These are phyloP conservation scores for Xylota sylvarum DNA, from an alignment of 2,888 invertebrate genomes.

Conservation along the genomic window DNA sequence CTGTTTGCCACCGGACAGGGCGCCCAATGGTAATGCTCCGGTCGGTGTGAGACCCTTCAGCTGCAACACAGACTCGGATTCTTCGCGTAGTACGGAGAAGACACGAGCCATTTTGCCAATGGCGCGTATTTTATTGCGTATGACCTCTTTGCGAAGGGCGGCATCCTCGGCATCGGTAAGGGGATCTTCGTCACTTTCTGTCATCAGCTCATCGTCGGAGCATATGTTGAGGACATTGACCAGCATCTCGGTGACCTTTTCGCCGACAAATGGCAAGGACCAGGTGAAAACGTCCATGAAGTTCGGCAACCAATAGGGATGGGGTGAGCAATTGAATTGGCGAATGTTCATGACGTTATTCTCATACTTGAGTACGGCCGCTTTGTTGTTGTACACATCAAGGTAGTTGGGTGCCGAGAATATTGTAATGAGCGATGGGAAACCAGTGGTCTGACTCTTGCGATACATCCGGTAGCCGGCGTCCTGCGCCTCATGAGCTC, in stretches of 20 bases:
- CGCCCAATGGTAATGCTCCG: conserved; percentile 97
- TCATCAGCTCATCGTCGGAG: conserved; percentile 99
- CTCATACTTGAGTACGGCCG: conserved; percentile 99
- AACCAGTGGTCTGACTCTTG: conserved; percentile 99
- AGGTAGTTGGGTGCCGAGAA: conserved; percentile 99
- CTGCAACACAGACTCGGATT: conserved; percentile 99
- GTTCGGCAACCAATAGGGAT: conserved; percentile 99
- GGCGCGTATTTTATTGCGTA: conserved; percentile 99
- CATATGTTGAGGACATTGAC: conserved; percentile 99
- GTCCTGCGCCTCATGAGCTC: conserved; percentile 99
- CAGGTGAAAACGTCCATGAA: conserved; percentile 99
- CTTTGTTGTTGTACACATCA: conserved; percentile 99
- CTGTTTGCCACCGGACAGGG: conserved; percentile 97
- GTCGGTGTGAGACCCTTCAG: conserved; percentile 99
- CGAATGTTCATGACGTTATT: conserved; percentile 99
- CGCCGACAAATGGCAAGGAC: conserved; percentile 99
- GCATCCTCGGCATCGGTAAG: conserved; percentile 90
- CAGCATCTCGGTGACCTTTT: conserved; percentile 99
- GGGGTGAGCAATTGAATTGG: conserved; percentile 99
- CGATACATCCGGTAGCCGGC: conserved; percentile 99
- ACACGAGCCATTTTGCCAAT: conserved; percentile 99
- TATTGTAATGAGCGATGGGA: conserved; percentile 99
- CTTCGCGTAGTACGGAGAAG: conserved; percentile 99
- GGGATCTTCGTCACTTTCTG: conserved; percentile 94
- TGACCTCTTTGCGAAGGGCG: conserved; percentile 99